Percentiles rank a stretch among this genome's conserved stretches.
Conservation (phyloP, 2,113 vertebrate genomes). For the Cyrtonyx montezumae region DNA sequence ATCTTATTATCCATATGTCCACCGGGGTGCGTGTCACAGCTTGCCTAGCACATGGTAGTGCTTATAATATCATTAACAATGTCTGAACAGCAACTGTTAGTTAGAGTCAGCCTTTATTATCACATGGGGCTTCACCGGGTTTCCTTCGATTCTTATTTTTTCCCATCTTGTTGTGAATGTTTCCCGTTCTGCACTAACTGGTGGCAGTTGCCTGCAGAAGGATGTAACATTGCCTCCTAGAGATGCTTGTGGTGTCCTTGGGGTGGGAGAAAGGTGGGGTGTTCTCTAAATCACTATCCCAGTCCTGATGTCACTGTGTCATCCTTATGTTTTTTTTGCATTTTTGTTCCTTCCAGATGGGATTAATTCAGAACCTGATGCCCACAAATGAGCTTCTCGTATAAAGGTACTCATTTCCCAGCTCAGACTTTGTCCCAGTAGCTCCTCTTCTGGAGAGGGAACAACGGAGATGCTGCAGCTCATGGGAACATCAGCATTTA, state of each 20-base stretch:
- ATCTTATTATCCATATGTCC: conserved; percentile 74
- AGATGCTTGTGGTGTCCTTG: accelerated
- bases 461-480: background rate
- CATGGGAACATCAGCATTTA: background rate
- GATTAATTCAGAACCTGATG: background rate
- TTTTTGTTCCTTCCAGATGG: background rate
- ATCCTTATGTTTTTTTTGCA: background rate
- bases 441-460: accelerated
- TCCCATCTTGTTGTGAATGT: background rate
- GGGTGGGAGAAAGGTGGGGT: background rate
- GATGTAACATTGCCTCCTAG: background rate
- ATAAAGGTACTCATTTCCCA: background rate
- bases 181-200: background rate
- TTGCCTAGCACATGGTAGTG: conserved; percentile 71
- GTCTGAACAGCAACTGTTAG: conserved; percentile 69
- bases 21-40: conserved; percentile 63
- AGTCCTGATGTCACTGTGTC: accelerated
- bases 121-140: background rate
- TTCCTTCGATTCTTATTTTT: conserved; percentile 39
- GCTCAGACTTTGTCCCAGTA: accelerated
- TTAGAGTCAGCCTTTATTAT: conserved; percentile 55
- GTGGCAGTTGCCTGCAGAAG: background rate
- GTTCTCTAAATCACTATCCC: background rate
- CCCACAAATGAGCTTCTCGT: background rate
- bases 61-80: conserved; percentile 71